A percentile compares a stretch with the other conserved stretches of the same genome.
These are phyloP conservation scores for Lampris megalopsis DNA, from an alignment of 2,113 vertebrate species.

Conservation along the genomic window DNA sequence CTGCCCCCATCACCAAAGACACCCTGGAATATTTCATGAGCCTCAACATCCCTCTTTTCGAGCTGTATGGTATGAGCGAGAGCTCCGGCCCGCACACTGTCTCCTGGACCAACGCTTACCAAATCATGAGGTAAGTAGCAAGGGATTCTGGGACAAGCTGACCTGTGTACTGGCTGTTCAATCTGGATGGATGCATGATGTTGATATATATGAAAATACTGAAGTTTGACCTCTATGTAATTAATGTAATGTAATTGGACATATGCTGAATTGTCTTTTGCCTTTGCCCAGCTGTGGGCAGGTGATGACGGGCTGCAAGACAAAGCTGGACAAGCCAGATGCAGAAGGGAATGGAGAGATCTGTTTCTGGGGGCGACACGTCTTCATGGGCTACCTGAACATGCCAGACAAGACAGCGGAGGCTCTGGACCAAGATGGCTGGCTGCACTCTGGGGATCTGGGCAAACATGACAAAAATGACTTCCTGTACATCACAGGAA, in stretches of 20 bases:
- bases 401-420: constrained; percentile 79
- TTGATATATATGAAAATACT: no score
- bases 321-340: constrained; percentile 78
- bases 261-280: neutral
- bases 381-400: constrained; percentile 87
- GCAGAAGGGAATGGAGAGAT: constrained; percentile 80
- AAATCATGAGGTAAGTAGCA: constrained; percentile 74
- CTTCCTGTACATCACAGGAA: constrained; percentile 84
- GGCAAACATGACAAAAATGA: constrained; percentile 69
- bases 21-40: constrained; percentile 87
- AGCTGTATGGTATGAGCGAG: constrained; percentile 84
- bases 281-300: constrained; percentile 79
- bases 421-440: constrained; percentile 80
- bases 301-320: constrained; percentile 74
- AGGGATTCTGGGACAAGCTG: neutral
- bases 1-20: constrained; percentile 80
- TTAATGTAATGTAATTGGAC: neutral
- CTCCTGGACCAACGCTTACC: constrained; percentile 52
- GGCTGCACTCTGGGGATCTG: constrained; percentile 85
- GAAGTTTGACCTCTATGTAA: no score
- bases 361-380: constrained; percentile 84
- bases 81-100: constrained; percentile 79
- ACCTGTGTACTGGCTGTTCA: neutral
- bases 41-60: constrained; percentile 78
- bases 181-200: no score